Percentiles rank a stretch among this genome's conserved stretches.
Conservation (phyloP, 2,113 vertebrate species). For the Macrotus californicus region DNA sequence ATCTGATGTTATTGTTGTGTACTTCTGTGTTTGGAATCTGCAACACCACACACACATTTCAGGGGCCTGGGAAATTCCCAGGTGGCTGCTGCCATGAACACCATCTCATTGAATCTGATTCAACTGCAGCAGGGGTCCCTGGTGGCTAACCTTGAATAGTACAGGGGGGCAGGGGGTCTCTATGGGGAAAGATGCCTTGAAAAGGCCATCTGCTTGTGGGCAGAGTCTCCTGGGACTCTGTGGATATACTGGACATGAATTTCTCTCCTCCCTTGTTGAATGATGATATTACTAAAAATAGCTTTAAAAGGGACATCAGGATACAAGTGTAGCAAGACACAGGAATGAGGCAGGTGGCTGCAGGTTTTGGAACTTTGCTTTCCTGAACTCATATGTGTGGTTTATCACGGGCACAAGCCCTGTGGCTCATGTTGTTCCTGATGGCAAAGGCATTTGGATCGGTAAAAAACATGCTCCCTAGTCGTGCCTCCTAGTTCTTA, state of each 20-base stretch:
- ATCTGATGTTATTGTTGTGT: background rate
- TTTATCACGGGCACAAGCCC: fast-evolving
- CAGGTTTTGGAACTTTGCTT: background rate
- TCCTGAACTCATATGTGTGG: background rate
- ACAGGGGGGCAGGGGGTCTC: background rate
- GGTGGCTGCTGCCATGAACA: background rate
- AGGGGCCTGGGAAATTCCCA: slow-evolving; percentile 29
- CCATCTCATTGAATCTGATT: background rate
- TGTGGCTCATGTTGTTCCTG: fast-evolving
- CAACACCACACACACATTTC: background rate
- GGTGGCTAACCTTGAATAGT: background rate
- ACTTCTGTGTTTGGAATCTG: background rate
- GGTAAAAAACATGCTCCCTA: no score
- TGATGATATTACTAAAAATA: slow-evolving; percentile 27
- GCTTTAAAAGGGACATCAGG: background rate
- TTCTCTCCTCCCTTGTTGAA: background rate
- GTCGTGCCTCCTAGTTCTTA: background rate
- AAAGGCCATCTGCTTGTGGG: background rate
- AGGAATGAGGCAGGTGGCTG: background rate
- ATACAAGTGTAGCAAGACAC: background rate
- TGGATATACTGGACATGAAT: background rate
- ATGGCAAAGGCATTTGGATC: background rate
- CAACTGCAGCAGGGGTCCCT: background rate
- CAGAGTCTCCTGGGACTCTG: background rate
- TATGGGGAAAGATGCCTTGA: background rate